A percentile compares a stretch with the other conserved stretches of the same genome.
Conservation (phyloP, 2,113 vertebrate genomes). For the Sorex fumeus region DNA sequence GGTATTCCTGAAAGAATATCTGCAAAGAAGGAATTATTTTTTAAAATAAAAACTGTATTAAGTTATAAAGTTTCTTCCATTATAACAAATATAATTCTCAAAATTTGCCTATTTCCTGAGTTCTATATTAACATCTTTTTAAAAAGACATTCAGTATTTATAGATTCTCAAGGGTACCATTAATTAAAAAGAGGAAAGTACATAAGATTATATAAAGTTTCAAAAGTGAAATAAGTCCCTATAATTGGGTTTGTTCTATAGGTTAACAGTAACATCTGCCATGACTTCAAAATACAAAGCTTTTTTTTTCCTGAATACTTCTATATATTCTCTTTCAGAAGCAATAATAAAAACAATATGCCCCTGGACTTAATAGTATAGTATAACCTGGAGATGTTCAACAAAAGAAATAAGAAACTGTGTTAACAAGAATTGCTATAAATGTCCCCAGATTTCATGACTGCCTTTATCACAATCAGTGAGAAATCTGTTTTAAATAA, state of each 20-base stretch:
- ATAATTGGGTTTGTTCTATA: not conserved
- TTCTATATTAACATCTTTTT: not conserved
- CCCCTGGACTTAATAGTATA: constrained; percentile 16
- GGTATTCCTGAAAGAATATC: not conserved
- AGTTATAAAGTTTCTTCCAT: not conserved
- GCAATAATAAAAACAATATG: constrained; percentile 1
- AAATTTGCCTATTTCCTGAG: constrained; percentile 17
- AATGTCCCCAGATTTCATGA: not conserved
- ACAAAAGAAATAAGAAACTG: constrained; percentile 20
- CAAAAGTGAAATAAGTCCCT: constrained; percentile 33
- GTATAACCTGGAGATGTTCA: constrained; percentile 21
- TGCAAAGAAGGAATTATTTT: not conserved
- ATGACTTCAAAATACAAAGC: constrained; percentile 19
- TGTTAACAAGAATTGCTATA: constrained; percentile 26
- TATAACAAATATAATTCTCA: not conserved
- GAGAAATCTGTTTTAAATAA: constrained; percentile 47
- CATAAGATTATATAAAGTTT: not conserved
- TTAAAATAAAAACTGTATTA: not conserved
- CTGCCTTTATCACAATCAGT: not conserved
- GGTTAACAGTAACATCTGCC: constrained; percentile 5
- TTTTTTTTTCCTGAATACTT: constrained; percentile 35
- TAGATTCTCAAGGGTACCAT: not conserved
- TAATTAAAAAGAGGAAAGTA: constrained; percentile 51
- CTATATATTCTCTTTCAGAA: constrained; percentile 33
- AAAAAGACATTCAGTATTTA: constrained; percentile 1